Evolutionary conservation across 2,888 invertebrate genomes (phyloP).

Genomic region (Charanyca ferruginea): DNA sequence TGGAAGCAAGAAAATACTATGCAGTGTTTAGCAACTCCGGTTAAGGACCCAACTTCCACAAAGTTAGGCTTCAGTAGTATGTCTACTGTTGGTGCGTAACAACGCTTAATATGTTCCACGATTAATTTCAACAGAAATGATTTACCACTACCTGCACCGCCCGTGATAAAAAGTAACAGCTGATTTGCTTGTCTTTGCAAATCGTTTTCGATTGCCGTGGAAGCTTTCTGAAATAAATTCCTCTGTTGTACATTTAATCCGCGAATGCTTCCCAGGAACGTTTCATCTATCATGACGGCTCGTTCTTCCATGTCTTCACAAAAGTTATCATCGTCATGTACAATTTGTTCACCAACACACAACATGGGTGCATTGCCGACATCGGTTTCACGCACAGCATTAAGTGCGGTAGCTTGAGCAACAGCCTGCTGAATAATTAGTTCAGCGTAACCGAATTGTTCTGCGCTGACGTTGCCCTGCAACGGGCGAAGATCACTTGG

Average conservation of each 20-base stretch:
- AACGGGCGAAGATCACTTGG: neutral
- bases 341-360: neutral
- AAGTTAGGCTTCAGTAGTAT: neutral
- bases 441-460: conserved; percentile 13
- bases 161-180: neutral
- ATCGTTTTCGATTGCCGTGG: conserved; percentile 1
- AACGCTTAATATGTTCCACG: neutral
- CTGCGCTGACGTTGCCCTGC: neutral
- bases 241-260: neutral
- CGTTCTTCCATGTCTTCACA: neutral
- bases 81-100: neutral
- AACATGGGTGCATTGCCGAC: neutral
- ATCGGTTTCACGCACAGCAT: neutral
- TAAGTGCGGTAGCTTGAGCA: conserved; percentile 6
- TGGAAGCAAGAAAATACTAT: neutral
- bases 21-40: neutral
- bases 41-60: neutral
- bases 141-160: neutral
- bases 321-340: neutral
- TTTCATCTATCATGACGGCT: neutral
- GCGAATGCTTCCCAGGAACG: neutral
- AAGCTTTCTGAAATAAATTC: conserved; percentile 5
- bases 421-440: conserved; percentile 11
- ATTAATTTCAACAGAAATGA: neutral
- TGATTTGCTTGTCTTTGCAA: neutral